Evolutionary conservation across 2,888 invertebrate species (phyloP), one percentile per base, ranked within the genome.

Genomic region (Diarsia rubi): DNA sequence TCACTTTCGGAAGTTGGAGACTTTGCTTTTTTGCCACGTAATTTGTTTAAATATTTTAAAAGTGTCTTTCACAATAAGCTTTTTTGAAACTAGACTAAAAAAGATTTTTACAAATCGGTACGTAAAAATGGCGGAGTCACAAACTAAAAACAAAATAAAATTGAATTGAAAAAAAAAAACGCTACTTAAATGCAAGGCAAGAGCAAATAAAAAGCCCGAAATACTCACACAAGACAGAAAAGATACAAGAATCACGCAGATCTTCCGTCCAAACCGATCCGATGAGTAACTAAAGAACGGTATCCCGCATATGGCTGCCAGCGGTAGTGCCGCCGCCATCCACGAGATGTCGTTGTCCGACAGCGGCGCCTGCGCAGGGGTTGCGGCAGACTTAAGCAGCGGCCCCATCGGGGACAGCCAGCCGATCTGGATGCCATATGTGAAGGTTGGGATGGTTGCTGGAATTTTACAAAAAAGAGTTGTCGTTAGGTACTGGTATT

Each of bases 391-490:
- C 82, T 95, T 92, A 73, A 97, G 92, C 27, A 95, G 89, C 0
- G 93, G 93, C 0, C 96, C 92, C 89, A 96, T 96, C 0, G 97
- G 97, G 0, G 97, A 97, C 5, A 97, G 89, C 97, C 97, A 97
- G 44, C 97, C 97, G 16, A 96, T 93, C 79, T 95, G 95, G 42
- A 95, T 94, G 47, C 97, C 97, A 70, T 97, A 95, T 37, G 95
- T 95, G 86, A 97, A 96, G 5, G 96, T 94, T 14, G 97, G 95
- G 49, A 97, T 89, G 31, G 97, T 96, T 0, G 95, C 97, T 97
- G 93, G 12, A 93, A 94, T 6, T 4, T 16, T 16, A 4, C 0
- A 19, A 52, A n/a, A 59, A 3, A 8, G 31, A 37, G 60, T 3
- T 0, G 1, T 14, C 3, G 4, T 59, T 31, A 31, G 27, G 12